Evolutionary conservation across 1,140 invertebrate species (phyloP), one percentile per base, ranked within the genome.

Genomic region (Aphis gossypii): DNA sequence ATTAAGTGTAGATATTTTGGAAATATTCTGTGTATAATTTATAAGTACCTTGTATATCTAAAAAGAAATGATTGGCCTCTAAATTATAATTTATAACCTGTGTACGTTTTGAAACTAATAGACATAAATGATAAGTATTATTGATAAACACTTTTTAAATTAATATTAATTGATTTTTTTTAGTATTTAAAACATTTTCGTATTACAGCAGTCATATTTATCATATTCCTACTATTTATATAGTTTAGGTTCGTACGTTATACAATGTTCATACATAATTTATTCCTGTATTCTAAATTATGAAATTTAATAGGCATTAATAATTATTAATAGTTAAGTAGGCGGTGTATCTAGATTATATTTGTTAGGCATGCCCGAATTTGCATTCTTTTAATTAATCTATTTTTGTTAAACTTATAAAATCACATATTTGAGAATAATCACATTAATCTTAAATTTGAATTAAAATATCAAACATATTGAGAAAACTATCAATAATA

Each of bases 101-200:
- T 76, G 60, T 76, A 30, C 14, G 2, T 38, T 83, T 83, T 83
- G 20, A 3, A 23, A 41, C 25, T 84, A 25, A 84, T 44, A 41
- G 21, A 21, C 3, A 41, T 41, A 88, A 88, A 48, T 51, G 86
- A 88, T 88, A 48, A 46, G 30, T 44, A 88, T 41, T 48, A n/a
- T 48, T 48, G 86, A 88, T 88, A 88, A 88, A 35, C 46, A 46
- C 14, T 48, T 48, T 48, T 46, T 46, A n/a, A 48, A 46, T 48
- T 48, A n/a, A n/a, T 51, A 48, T 51, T 88, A 88, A 88, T 88
- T 88, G 46, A 6, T 88, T 87, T 48, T 48, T 88, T 87, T 51
- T 51, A 46, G 20, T 86, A n/a, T 41, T 86, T 14, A n/a, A 14
- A 86, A 86, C 11, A 46, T 25, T 46, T 2, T 44, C 11, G 30